A percentile compares a stretch with the other conserved stretches of the same genome.
Conservation (phyloP, 2,797 vertebrate species). For the Xenops minutus region DNA sequence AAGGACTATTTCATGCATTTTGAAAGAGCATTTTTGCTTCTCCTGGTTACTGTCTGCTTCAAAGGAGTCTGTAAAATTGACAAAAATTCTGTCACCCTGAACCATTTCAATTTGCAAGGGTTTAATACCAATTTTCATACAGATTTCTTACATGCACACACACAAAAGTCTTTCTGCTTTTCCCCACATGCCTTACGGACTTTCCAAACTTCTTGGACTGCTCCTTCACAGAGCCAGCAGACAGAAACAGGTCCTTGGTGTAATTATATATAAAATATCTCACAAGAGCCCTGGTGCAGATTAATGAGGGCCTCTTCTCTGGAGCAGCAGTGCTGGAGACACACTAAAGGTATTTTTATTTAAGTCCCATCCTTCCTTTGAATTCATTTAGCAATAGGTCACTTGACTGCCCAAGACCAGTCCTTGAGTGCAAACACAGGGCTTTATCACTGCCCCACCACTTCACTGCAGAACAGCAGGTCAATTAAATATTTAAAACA, state of each 20-base stretch:
- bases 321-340: background rate
- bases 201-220: background rate
- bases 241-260: background rate
- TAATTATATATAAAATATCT: background rate
- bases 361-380: background rate
- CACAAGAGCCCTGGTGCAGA: background rate
- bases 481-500: slow-evolving; percentile 74
- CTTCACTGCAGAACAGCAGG: slow-evolving; percentile 39
- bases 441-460: slow-evolving; percentile 53
- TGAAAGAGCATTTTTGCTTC: background rate
- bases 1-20: background rate
- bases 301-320: background rate
- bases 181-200: fast-evolving
- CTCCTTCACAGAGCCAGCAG: background rate
- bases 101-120: background rate
- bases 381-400: background rate
- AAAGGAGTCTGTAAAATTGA: background rate
- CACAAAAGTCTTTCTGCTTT: background rate
- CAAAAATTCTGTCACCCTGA: background rate
- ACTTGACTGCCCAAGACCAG: background rate
- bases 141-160: background rate
- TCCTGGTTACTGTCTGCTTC: background rate
- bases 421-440: slow-evolving; percentile 30
- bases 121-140: background rate
- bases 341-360: background rate